Evolutionary conservation across 2,888 invertebrate species (phyloP).

Genomic region (Erebia epiphron): DNA sequence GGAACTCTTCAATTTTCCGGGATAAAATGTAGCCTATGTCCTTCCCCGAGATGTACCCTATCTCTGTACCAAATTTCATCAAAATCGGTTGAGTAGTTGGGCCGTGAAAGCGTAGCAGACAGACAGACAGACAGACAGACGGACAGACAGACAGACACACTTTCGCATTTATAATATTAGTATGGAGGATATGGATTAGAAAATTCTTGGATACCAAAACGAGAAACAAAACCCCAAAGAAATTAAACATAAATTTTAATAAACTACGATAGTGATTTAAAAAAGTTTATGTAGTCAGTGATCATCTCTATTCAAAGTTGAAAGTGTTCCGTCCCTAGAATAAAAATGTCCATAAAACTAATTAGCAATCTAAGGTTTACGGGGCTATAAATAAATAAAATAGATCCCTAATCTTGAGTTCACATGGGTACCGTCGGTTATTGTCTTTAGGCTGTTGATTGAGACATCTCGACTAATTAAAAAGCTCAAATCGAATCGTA

Average conservation of each 20-base stretch:
- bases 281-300: constrained; percentile 16
- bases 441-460: constrained; percentile 58
- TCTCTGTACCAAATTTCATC: no score
- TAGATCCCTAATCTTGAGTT: constrained; percentile 52
- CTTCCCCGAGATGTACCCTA: no score
- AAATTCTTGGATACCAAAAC: background rate
- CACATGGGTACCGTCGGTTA: constrained; percentile 61
- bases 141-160: no score
- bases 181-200: no score
- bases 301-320: constrained; percentile 41
- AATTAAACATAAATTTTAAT: constrained; percentile 22
- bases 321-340: constrained; percentile 56
- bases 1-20: no score
- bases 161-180: no score
- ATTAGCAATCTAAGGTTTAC: constrained; percentile 76
- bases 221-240: background rate
- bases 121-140: no score
- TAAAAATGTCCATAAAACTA: constrained; percentile 71
- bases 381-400: constrained; percentile 73
- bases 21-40: no score
- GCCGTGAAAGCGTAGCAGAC: no score
- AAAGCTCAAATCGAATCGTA: constrained; percentile 36
- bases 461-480: constrained; percentile 70
- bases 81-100: no score
- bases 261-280: constrained; percentile 6